A percentile compares a stretch with the other conserved stretches of the same genome.
Evolutionary conservation across 2,113 vertebrate genomes (phyloP).

Genomic region (Megatriorchis doriae): DNA sequence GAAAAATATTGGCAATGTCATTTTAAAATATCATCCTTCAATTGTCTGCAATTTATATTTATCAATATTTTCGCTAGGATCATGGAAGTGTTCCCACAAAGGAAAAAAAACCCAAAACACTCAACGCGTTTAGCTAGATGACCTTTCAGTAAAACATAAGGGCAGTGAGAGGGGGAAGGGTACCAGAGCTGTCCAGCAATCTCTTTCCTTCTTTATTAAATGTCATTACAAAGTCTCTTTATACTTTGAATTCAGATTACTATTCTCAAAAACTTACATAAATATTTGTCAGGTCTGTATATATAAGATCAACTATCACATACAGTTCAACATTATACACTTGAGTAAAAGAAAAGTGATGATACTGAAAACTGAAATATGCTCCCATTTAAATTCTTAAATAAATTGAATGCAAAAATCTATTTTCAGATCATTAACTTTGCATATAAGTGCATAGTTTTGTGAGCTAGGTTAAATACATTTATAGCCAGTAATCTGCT

Average conservation of each 20-base stretch:
- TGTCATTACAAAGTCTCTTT: slow-evolving; percentile 36
- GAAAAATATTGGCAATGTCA: slow-evolving; percentile 58
- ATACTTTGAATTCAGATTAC: not conserved
- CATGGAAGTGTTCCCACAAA: slow-evolving; percentile 34
- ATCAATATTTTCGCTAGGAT: slow-evolving; percentile 30
- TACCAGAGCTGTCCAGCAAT: not conserved
- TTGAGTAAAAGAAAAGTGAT: not conserved
- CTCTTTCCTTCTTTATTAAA: slow-evolving; percentile 20
- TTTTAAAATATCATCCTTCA: slow-evolving; percentile 63
- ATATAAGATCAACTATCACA: not conserved
- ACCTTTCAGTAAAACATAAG: slow-evolving; percentile 46
- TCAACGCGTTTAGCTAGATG: not conserved
- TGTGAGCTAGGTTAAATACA: not conserved
- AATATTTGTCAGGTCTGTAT: not conserved
- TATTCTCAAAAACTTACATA: not conserved
- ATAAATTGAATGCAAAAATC: not conserved
- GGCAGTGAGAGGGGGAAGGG: slow-evolving; percentile 9
- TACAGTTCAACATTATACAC: too few species aligned
- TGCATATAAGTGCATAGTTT: not conserved
- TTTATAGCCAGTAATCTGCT: not conserved
- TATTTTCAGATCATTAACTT: not conserved
- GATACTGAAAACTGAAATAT: not conserved
- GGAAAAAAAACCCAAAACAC: not conserved
- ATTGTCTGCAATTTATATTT: slow-evolving; percentile 61
- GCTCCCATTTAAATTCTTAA: not conserved